Conservation (phyloP, 2,113 vertebrate genomes). For the Cyprinodon brontotheroides region DNA sequence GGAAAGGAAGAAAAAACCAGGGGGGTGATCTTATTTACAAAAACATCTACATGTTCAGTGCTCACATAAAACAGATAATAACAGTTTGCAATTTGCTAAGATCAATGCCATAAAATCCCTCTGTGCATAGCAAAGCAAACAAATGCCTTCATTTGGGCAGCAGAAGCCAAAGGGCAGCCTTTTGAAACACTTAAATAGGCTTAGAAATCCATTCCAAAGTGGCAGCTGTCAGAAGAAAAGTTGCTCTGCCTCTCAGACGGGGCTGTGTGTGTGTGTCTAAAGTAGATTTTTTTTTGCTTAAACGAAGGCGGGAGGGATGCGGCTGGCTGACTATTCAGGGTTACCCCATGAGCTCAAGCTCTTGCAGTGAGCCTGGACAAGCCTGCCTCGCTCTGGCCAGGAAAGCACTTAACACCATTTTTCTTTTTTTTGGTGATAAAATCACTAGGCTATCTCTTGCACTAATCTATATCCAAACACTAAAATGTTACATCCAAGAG, state of each 20-base stretch:
- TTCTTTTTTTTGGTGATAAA: constrained; percentile 63
- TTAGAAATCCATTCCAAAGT: constrained; percentile 80
- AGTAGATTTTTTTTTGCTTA: constrained; percentile 73
- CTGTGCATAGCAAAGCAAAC: constrained; percentile 63
- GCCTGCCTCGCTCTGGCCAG: constrained; percentile 65
- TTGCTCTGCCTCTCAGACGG: constrained; percentile 73
- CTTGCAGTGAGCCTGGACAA: constrained; percentile 77
- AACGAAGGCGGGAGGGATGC: constrained; percentile 66
- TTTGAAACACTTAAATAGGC: constrained; percentile 74
- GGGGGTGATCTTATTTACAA: constrained; percentile 12
- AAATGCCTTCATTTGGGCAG: constrained; percentile 73
- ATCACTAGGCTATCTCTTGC: constrained; percentile 71
- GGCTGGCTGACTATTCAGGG: constrained; percentile 69
- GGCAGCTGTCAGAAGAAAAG: constrained; percentile 81
- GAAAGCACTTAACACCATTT: constrained; percentile 57
- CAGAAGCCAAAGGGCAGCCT: constrained; percentile 65
- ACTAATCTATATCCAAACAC: constrained; percentile 44
- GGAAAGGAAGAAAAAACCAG: neutral
- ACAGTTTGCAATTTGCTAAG: constrained; percentile 47
- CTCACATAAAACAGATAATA: constrained; percentile 33
- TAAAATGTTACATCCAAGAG: constrained; percentile 7
- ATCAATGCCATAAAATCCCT: constrained; percentile 52
- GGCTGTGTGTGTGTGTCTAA: constrained; percentile 62
- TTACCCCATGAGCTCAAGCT: constrained; percentile 72
- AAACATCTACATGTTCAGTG: constrained; percentile 27